A percentile compares a stretch with the other conserved stretches of the same genome.
Evolutionary conservation across 2,113 vertebrate species (phyloP).

Genomic region (Nannospalax galili): DNA sequence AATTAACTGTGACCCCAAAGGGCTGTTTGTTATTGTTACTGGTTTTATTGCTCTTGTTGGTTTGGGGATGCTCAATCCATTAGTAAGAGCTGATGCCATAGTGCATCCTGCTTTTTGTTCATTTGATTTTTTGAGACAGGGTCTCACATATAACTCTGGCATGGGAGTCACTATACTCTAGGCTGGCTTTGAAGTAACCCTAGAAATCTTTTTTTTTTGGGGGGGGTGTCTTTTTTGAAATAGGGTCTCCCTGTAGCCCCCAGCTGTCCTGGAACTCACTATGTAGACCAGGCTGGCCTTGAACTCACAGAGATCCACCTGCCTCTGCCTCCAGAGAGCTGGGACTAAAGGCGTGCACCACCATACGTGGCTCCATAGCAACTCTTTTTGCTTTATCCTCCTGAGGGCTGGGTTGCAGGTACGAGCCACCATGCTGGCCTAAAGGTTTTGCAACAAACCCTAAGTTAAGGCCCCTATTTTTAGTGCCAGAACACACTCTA

Average conservation of each 20-base stretch:
- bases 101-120: background rate
- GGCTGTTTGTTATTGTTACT: background rate
- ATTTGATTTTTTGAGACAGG: background rate
- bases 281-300: background rate
- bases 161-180: no score
- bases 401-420: background rate
- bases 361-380: no score
- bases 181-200: background rate
- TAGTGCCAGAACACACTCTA: slow-evolving; percentile 2
- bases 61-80: no score
- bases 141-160: background rate
- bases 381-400: background rate
- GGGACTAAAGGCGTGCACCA: no score
- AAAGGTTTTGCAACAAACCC: slow-evolving; percentile 7
- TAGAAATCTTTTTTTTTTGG: no score
- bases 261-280: no score
- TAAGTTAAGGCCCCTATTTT: slow-evolving; percentile 48
- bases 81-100: background rate
- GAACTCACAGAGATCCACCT: background rate
- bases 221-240: no score
- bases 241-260: no score
- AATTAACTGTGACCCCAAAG: background rate
- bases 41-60: background rate
- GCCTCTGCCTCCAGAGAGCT: no score
- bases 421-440: background rate